A percentile compares a stretch with the other conserved stretches of the same genome.
Conservation (phyloP, 2,888 invertebrate species). For the Acronicta alni region DNA sequence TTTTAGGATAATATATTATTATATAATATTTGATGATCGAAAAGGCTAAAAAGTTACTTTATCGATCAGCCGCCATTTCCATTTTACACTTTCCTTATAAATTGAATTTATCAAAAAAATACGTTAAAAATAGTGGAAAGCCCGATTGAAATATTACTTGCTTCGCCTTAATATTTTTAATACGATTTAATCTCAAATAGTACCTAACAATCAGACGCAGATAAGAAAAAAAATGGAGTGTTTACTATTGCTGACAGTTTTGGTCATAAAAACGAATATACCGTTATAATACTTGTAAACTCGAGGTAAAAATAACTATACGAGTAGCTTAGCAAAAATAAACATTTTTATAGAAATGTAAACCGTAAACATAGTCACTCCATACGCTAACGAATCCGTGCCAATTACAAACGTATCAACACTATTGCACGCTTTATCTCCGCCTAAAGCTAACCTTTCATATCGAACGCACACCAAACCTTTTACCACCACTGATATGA, state of each 20-base stretch:
- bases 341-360: too few relatives aligned
- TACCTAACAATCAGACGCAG: not conserved
- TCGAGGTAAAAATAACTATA: too few relatives aligned
- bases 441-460: not conserved
- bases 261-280: too few relatives aligned
- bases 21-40: too few relatives aligned
- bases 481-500: too few relatives aligned
- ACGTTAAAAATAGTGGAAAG: not conserved
- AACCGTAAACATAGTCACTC: not conserved
- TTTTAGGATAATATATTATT: not conserved
- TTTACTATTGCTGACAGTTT: too few relatives aligned
- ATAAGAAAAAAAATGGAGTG: not conserved
- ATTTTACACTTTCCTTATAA: not conserved
- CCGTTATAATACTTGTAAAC: too few relatives aligned
- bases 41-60: too few relatives aligned
- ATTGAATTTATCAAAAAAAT: not conserved
- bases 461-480: not conserved
- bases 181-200: constrained; percentile 24
- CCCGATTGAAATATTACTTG: not conserved
- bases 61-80: too few relatives aligned
- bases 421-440: constrained; percentile 19
- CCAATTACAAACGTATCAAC: not conserved
- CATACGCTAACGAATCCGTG: constrained; percentile 6
- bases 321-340: too few relatives aligned
- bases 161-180: not conserved